phyloP scores from a whole-genome alignment of 2,113 vertebrate species.

The Bombycilla garrulus region DNA sequence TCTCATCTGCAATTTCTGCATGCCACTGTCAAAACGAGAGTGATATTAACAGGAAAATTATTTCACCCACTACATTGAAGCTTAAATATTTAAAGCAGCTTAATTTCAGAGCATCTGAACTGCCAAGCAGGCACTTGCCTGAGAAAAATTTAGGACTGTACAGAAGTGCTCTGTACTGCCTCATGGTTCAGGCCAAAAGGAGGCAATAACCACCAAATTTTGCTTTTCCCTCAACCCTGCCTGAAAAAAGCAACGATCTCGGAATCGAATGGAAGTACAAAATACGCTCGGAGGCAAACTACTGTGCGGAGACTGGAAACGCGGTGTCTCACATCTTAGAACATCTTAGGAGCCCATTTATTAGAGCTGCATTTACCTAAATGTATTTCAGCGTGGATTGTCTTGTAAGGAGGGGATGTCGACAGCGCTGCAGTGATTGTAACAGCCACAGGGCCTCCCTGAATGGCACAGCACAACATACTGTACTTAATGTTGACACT shows the following conservation, averaged over 20 bases:
- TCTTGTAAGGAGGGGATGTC: background rate
- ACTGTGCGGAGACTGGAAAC: background rate
- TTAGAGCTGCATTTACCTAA: slow-evolving; percentile 8
- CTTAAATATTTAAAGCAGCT: background rate
- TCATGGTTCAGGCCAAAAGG: slow-evolving; percentile 9
- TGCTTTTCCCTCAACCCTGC: background rate
- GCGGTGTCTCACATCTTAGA: background rate
- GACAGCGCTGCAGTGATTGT: background rate
- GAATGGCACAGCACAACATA: slow-evolving; percentile 38
- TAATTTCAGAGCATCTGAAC: background rate
- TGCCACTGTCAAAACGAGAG: background rate
- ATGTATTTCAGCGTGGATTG: background rate
- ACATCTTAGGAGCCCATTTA: background rate
- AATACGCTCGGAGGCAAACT: background rate
- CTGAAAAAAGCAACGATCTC: background rate
- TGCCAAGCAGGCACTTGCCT: background rate
- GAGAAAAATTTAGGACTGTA: background rate
- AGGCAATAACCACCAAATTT: slow-evolving; percentile 19
- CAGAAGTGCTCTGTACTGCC: background rate
- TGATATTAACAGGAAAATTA: background rate
- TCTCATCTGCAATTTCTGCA: background rate
- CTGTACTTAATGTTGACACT: slow-evolving; percentile 78
- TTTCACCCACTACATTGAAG: background rate
- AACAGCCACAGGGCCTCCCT: slow-evolving; percentile 17
- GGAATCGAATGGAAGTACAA: background rate